These are phyloP conservation scores for Chlorospingus semifuscus DNA, from an alignment of 2,797 vertebrate species.

Conservation along the genomic window DNA sequence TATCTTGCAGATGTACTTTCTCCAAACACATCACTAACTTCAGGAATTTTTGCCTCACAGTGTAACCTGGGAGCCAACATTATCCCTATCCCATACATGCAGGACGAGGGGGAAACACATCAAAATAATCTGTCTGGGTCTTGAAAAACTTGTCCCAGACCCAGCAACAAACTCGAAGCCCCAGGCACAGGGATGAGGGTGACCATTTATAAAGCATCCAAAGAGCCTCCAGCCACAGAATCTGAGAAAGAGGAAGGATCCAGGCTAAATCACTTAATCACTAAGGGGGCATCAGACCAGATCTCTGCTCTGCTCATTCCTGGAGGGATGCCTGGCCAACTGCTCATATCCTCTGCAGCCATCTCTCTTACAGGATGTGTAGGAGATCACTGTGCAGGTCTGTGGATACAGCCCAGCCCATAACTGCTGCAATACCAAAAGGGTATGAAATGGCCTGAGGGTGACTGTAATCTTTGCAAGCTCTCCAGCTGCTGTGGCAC, in stretches of 20 bases:
- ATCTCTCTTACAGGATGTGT: accelerated
- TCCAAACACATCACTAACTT: not conserved
- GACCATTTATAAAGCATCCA: not conserved
- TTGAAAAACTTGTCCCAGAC: not conserved
- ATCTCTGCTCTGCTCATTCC: not conserved
- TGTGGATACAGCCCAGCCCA: not conserved
- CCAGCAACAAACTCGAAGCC: not conserved
- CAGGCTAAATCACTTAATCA: not conserved
- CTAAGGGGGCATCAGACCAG: not conserved
- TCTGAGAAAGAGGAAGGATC: not conserved
- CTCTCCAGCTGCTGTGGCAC: not conserved
- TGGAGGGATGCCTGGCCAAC: not conserved
- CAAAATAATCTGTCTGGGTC: not conserved
- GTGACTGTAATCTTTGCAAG: not conserved
- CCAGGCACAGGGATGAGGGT: not conserved
- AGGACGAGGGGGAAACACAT: not conserved
- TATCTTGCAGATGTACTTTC: not conserved
- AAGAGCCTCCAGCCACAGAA: not conserved
- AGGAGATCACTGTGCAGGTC: not conserved
- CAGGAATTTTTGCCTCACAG: not conserved
- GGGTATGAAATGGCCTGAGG: not conserved
- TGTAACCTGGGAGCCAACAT: not conserved
- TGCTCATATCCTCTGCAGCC: not conserved
- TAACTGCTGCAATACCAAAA: not conserved
- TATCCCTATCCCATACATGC: not conserved